Conservation (phyloP, 2,113 vertebrate species). For the Lates calcarifer region DNA sequence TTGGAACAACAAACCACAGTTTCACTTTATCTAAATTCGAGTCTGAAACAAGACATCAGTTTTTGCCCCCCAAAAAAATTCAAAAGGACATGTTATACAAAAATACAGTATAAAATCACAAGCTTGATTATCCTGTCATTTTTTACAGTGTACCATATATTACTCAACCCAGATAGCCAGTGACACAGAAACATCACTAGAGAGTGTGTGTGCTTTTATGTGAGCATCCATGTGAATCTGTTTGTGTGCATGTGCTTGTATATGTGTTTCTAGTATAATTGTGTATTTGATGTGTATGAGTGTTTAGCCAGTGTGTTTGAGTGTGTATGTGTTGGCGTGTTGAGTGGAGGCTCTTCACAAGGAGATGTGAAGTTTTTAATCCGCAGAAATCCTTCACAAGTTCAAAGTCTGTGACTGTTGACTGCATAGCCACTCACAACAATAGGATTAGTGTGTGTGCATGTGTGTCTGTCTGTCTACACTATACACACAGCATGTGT, state of each 20-base stretch:
- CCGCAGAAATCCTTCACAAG: slow-evolving; percentile 75
- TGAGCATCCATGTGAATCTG: slow-evolving; percentile 27
- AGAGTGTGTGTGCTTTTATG: slow-evolving; percentile 21
- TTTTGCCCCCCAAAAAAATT: not conserved
- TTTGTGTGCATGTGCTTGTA: not conserved
- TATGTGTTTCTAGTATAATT: not conserved
- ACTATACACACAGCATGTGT: slow-evolving; percentile 29
- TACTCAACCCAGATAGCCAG: slow-evolving; percentile 51
- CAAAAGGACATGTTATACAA: not conserved
- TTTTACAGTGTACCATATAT: slow-evolving; percentile 46
- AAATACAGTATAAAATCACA: not conserved
- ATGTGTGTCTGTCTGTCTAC: slow-evolving; percentile 11
- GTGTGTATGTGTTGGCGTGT: slow-evolving; percentile 6
- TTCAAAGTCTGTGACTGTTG: slow-evolving; percentile 77
- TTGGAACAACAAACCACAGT: not conserved
- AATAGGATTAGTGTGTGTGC: slow-evolving; percentile 70
- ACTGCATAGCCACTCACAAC: slow-evolving; percentile 67
- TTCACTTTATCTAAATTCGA: not conserved
- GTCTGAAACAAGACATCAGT: not conserved
- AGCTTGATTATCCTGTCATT: not conserved
- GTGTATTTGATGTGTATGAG: slow-evolving; percentile 18
- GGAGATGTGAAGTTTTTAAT: slow-evolving; percentile 70
- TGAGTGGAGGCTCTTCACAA: slow-evolving; percentile 50
- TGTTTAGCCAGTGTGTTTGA: not conserved
- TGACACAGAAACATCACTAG: slow-evolving; percentile 60